Conservation (phyloP, 1,140 invertebrate genomes). For the Polypedilum pembai region DNA sequence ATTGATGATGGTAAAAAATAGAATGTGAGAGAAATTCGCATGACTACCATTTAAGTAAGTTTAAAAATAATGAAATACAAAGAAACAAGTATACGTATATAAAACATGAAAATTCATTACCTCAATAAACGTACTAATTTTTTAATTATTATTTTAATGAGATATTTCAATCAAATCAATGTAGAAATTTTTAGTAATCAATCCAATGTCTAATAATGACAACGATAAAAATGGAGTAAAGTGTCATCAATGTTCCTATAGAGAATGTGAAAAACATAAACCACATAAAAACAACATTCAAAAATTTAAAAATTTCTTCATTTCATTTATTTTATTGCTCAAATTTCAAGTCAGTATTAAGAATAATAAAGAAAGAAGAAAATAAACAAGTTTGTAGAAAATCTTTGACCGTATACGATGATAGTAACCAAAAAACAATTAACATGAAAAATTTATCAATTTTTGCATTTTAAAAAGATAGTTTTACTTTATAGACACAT, state of each 20-base stretch:
- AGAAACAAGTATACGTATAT: conserved; percentile 18
- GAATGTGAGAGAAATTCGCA: conserved; percentile 4
- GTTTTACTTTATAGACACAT: not conserved
- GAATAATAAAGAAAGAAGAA: not conserved
- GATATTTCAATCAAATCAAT: too few species aligned
- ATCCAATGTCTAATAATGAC: too few species aligned
- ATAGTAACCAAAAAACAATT: conserved; percentile 13
- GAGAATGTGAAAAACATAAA: not conserved
- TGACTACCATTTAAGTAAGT: not conserved
- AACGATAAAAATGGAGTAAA: too few species aligned
- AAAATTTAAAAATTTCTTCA: not conserved
- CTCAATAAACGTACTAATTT: conserved; percentile 18
- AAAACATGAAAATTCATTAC: conserved; percentile 9
- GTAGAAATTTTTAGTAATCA: too few species aligned
- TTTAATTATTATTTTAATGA: not conserved
- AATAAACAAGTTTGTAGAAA: not conserved
- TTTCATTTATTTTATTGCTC: not conserved
- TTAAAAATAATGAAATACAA: conserved; percentile 7
- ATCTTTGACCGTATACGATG: not conserved
- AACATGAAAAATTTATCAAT: conserved; percentile 10
- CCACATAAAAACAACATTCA: not conserved
- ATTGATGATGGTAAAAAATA: not conserved
- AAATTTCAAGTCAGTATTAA: conserved; percentile 18
- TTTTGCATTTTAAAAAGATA: not conserved
- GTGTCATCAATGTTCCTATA: too few species aligned